A percentile compares a stretch with the other conserved stretches of the same genome.
Evolutionary conservation across 2,113 vertebrate genomes (phyloP).

Genomic region (Coreoperca whiteheadi): DNA sequence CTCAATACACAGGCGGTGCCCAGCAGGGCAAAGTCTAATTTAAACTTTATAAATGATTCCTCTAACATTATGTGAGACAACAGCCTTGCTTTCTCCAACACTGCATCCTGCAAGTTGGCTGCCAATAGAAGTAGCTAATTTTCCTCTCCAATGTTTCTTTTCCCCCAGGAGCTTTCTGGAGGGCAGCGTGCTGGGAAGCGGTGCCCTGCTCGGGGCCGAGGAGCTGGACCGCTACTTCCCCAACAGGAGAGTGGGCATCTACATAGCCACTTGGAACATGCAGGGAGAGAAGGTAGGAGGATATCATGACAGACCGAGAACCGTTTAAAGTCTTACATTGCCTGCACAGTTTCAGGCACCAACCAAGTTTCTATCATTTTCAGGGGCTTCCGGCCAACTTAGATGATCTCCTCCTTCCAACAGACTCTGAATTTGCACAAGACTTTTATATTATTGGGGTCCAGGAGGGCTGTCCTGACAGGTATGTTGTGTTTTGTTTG

Average conservation of each 20-base stretch:
- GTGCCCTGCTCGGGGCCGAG: slow-evolving; percentile 93
- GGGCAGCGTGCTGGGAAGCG: slow-evolving; percentile 92
- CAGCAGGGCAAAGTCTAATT: not conserved
- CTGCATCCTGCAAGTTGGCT: not conserved
- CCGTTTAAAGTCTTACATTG: not conserved
- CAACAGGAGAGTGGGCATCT: slow-evolving; percentile 89
- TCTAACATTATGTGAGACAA: not conserved
- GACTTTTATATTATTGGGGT: slow-evolving; percentile 95
- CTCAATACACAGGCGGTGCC: not conserved
- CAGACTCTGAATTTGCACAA: slow-evolving; percentile 93
- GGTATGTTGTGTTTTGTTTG: slow-evolving; percentile 77
- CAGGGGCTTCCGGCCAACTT: slow-evolving; percentile 91
- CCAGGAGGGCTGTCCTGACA: slow-evolving; percentile 97
- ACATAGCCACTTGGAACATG: slow-evolving; percentile 98
- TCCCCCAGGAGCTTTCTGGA: slow-evolving; percentile 93
- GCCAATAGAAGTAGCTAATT: not conserved
- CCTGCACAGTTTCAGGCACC: not conserved
- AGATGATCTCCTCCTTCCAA: slow-evolving; percentile 93
- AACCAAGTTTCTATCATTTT: slow-evolving; percentile 15
- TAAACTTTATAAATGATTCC: not conserved
- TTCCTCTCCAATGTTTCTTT: not conserved
- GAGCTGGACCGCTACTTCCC: slow-evolving; percentile 96
- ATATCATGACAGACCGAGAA: not conserved
- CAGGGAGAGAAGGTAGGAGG: slow-evolving; percentile 92
- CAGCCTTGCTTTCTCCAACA: not conserved